Percentiles rank a stretch among this genome's conserved stretches.
Conservation (phyloP, 2,113 vertebrate genomes). For the Anguilla japonica region DNA sequence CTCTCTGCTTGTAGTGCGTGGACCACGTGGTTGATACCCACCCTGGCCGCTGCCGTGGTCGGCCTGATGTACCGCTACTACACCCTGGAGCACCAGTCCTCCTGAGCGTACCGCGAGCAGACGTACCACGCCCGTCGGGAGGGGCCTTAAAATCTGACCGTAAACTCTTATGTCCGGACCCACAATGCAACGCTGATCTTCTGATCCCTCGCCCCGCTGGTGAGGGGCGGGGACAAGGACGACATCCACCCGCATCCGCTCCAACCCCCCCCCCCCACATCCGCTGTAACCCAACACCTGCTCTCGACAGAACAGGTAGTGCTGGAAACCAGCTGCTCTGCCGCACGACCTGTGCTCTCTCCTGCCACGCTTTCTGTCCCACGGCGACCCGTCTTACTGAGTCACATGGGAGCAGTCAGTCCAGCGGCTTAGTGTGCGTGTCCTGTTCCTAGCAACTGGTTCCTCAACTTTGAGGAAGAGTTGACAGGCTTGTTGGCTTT, state of each 20-base stretch:
- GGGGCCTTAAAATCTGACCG: constrained; percentile 66
- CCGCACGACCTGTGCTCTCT: not conserved
- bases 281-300: not conserved
- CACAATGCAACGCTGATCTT: constrained; percentile 24
- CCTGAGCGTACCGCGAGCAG: constrained; percentile 50
- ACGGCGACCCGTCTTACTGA: not conserved
- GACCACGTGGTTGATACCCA: constrained; percentile 84
- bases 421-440: not conserved
- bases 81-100: constrained; percentile 75
- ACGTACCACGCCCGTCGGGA: constrained; percentile 20
- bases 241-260: too few relatives aligned
- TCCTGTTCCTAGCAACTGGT: not conserved
- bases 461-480: not conserved
- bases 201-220: constrained; percentile 12
- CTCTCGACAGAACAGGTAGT: not conserved
- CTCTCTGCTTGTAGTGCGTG: constrained; percentile 69
- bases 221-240: constrained; percentile 15
- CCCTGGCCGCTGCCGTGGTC: constrained; percentile 70
- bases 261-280: not conserved
- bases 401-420: not conserved
- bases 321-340: not conserved
- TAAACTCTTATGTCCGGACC: constrained; percentile 33
- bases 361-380: not conserved
- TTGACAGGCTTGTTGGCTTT: not conserved
- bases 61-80: constrained; percentile 89